A percentile compares a stretch with the other conserved stretches of the same genome.
Conservation (phyloP, 2,888 invertebrate species). For the Epinotia nisella region DNA sequence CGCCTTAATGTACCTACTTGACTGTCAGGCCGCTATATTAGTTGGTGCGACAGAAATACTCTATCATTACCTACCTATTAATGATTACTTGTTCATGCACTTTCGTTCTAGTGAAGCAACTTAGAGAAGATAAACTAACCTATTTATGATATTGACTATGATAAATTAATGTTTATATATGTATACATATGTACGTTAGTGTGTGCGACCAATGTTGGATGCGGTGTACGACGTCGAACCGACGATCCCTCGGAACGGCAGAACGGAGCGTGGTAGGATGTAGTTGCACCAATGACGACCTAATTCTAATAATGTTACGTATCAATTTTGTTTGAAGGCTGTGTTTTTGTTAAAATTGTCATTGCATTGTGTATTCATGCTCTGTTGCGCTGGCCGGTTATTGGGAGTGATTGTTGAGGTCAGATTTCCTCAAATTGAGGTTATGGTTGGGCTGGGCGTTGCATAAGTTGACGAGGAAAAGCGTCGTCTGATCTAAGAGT, state of each 20-base stretch:
- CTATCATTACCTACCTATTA: slow-evolving; percentile 40
- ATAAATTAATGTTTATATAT: slow-evolving; percentile 69
- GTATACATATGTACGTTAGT: slow-evolving; percentile 66
- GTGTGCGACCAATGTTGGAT: slow-evolving; percentile 66
- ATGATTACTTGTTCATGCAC: slow-evolving; percentile 63
- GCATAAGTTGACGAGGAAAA: slow-evolving; percentile 18
- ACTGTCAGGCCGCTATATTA: slow-evolving; percentile 2
- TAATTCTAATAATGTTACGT: slow-evolving; percentile 54
- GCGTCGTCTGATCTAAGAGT: background rate
- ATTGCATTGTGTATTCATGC: slow-evolving; percentile 49
- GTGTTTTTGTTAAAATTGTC: slow-evolving; percentile 61
- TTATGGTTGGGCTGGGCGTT: slow-evolving; percentile 31
- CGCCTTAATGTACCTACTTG: background rate
- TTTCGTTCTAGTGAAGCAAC: slow-evolving; percentile 63
- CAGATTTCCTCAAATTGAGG: slow-evolving; percentile 40
- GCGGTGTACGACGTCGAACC: background rate
- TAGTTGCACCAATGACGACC: slow-evolving; percentile 65
- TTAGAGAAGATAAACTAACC: slow-evolving; percentile 60
- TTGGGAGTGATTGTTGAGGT: slow-evolving; percentile 19
- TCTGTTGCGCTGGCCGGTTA: slow-evolving; percentile 38
- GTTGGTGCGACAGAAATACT: slow-evolving; percentile 11
- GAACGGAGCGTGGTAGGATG: slow-evolving; percentile 53
- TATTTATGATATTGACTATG: slow-evolving; percentile 59
- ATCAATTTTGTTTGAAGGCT: slow-evolving; percentile 58
- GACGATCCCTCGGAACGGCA: background rate